Percentiles rank a stretch among this genome's conserved stretches.
phyloP scores from a whole-genome alignment of 2,797 vertebrate species.

The Propithecus perrieri region DNA sequence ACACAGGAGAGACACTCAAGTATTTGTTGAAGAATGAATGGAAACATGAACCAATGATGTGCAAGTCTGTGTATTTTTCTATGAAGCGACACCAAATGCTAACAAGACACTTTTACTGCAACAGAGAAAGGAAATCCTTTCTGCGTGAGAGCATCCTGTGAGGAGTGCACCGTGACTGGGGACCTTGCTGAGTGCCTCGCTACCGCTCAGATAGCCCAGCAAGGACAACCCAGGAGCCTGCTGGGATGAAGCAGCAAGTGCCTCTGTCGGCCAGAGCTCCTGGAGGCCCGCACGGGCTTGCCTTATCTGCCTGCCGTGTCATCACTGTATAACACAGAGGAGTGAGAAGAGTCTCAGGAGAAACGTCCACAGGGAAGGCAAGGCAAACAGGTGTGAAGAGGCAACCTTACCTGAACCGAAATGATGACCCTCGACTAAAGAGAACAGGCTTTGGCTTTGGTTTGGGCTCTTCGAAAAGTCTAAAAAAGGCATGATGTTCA shows the following conservation, averaged over 20 bases:
- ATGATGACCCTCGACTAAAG: constrained; percentile 97
- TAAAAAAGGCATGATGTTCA: constrained; percentile 98
- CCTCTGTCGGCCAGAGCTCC: accelerated
- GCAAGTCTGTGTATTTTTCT: neutral
- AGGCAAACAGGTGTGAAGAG: accelerated
- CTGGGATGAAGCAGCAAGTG: neutral
- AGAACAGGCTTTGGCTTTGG: constrained; percentile 97
- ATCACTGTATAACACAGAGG: accelerated
- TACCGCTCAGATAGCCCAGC: neutral
- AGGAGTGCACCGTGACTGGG: neutral
- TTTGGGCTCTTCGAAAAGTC: constrained; percentile 98
- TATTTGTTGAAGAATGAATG: neutral
- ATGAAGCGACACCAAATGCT: neutral
- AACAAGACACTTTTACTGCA: neutral
- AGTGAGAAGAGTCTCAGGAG: neutral
- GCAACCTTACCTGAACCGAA: constrained; percentile 94
- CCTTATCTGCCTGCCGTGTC: no score
- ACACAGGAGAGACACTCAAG: neutral
- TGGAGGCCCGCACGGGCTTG: accelerated
- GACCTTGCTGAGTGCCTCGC: neutral
- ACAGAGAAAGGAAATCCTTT: neutral
- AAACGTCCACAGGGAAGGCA: accelerated
- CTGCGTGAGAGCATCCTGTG: neutral
- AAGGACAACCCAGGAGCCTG: neutral
- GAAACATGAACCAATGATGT: neutral